Conservation (phyloP, 2,113 vertebrate species). For the Ptyas mucosa region DNA sequence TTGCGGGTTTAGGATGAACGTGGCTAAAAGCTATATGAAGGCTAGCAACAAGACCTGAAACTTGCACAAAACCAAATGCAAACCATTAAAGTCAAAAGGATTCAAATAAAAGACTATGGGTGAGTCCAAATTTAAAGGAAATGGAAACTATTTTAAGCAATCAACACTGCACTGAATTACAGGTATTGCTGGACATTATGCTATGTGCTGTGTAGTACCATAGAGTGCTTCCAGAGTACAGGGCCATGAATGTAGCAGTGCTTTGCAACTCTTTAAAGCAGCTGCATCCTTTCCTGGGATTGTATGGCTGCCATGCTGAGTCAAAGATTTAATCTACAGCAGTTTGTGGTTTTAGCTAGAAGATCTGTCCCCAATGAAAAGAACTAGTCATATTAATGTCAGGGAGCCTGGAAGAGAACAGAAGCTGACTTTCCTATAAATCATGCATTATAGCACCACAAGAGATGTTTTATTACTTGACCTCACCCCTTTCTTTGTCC, state of each 20-base stretch:
- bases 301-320: not conserved
- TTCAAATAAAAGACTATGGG: not conserved
- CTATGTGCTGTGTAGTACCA: not conserved
- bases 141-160: not conserved
- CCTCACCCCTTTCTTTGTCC: not conserved
- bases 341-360: not conserved
- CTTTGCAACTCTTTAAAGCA: not conserved
- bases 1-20: not conserved
- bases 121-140: not conserved
- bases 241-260: not conserved
- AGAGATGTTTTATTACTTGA: not conserved
- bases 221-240: not conserved
- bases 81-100: not conserved
- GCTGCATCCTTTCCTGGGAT: not conserved
- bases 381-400: not conserved
- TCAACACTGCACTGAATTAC: not conserved
- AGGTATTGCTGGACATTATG: not conserved
- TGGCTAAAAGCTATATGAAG: not conserved
- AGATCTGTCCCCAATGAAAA: not conserved
- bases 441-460: not conserved
- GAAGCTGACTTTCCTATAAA: not conserved
- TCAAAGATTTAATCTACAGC: not conserved
- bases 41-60: not conserved
- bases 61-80: not conserved
- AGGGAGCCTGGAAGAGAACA: not conserved